Evolutionary conservation across 2,113 vertebrate genomes (phyloP).

Genomic region (Heloderma charlesbogerti): DNA sequence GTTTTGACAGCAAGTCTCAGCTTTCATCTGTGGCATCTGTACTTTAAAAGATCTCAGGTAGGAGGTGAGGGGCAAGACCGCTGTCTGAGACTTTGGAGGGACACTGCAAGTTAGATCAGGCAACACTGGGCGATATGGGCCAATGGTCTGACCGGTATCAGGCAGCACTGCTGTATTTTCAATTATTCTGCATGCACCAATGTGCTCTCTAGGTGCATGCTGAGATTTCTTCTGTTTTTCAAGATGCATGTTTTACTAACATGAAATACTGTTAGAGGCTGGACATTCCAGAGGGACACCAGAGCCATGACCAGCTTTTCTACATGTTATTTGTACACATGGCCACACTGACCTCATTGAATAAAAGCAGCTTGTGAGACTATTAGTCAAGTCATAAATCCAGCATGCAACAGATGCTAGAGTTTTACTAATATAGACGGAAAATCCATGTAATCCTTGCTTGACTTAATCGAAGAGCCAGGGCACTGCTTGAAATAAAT

Average conservation of each 20-base stretch:
- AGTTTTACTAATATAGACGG: constrained; percentile 47
- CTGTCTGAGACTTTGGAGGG: not conserved
- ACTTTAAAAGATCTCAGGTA: not conserved
- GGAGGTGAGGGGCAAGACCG: not conserved
- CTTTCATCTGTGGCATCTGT: not conserved
- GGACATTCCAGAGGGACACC: not conserved
- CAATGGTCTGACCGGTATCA: not conserved
- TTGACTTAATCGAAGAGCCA: constrained; percentile 54
- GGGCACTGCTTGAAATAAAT: constrained; percentile 47
- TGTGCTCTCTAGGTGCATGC: not conserved
- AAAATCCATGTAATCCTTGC: constrained; percentile 59
- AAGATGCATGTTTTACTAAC: too few relatives aligned
- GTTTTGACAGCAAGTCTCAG: not conserved
- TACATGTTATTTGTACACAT: accelerated
- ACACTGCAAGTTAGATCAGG: not conserved
- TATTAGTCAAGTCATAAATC: constrained; percentile 53
- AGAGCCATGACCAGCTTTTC: not conserved
- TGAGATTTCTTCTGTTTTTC: not conserved
- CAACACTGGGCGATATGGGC: not conserved
- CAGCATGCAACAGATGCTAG: constrained; percentile 33
- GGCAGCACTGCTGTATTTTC: not conserved
- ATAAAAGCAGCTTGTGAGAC: constrained; percentile 50
- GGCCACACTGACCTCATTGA: constrained; percentile 33
- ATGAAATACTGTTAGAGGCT: not conserved
- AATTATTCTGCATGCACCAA: not conserved